Percentiles rank a stretch among this genome's conserved stretches.
Evolutionary conservation across 2,797 vertebrate genomes (phyloP).

Genomic region (Melopsittacus undulatus): DNA sequence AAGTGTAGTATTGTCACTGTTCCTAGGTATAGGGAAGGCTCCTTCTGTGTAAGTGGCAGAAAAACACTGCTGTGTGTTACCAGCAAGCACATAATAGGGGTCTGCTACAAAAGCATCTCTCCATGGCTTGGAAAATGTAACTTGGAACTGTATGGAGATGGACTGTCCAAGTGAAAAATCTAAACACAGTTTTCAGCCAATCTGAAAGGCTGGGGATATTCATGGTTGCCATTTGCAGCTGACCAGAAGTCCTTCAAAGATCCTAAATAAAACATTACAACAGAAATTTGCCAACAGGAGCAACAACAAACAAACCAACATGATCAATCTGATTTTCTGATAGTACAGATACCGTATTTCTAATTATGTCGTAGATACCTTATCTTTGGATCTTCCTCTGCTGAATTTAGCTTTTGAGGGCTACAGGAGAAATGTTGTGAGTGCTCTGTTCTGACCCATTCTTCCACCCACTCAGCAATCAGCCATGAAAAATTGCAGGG

Average conservation of each 20-base stretch:
- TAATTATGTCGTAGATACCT: not conserved
- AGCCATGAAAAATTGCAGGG: not conserved
- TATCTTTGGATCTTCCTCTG: not conserved
- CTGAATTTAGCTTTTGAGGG: not conserved
- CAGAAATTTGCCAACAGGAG: not conserved
- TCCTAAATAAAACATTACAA: not conserved
- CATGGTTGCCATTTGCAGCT: not conserved
- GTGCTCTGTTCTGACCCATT: conserved; percentile 11
- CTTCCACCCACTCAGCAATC: conserved; percentile 20
- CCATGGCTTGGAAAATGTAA: not conserved
- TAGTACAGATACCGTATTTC: not conserved
- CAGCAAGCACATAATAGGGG: not conserved
- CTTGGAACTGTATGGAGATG: not conserved
- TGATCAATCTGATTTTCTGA: not conserved
- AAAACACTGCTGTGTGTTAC: not conserved
- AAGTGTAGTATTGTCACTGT: not conserved
- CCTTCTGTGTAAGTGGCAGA: not conserved
- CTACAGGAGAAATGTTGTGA: not conserved
- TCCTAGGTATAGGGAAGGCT: not conserved
- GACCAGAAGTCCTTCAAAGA: not conserved
- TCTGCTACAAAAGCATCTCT: not conserved
- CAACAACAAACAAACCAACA: not conserved
- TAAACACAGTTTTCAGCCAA: not conserved
- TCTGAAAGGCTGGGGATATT: not conserved
- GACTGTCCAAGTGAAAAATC: not conserved